Evolutionary conservation across 2,888 invertebrate genomes (phyloP).

Genomic region (Standfussiana lucernea): DNA sequence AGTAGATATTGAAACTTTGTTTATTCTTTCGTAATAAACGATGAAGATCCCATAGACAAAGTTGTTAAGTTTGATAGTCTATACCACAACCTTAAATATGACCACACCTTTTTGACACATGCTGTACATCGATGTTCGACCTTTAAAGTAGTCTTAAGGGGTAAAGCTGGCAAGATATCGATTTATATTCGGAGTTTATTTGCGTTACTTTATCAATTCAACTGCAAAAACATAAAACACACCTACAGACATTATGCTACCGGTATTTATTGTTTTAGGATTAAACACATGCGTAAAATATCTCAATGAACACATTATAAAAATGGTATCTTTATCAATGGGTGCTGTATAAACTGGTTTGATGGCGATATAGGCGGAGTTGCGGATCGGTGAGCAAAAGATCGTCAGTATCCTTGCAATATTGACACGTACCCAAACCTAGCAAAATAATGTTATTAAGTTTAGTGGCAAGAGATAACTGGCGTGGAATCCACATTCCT

Average conservation of each 20-base stretch:
- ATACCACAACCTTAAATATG: background rate
- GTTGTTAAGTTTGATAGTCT: background rate
- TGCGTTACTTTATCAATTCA: conserved; percentile 21
- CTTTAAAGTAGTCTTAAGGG: background rate
- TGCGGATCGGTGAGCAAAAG: no score
- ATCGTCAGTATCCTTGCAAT: background rate
- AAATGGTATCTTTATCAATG: conserved; percentile 6
- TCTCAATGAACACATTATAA: conserved; percentile 8
- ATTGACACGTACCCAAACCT: background rate
- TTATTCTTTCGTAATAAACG: background rate
- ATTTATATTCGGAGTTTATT: conserved; percentile 16
- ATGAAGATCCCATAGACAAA: background rate
- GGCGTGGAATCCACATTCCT: background rate
- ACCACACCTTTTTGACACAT: background rate
- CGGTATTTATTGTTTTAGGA: conserved; percentile 19
- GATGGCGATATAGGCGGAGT: background rate
- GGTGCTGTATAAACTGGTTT: background rate
- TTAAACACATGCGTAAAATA: background rate
- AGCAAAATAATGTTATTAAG: background rate
- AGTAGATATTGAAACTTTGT: background rate
- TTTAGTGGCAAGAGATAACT: background rate
- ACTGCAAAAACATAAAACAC: conserved; percentile 10
- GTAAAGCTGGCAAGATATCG: conserved; percentile 24
- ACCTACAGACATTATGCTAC: conserved; percentile 20
- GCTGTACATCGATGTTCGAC: background rate